Evolutionary conservation across 2,888 invertebrate genomes (phyloP).

Genomic region (Acleris emargana): DNA sequence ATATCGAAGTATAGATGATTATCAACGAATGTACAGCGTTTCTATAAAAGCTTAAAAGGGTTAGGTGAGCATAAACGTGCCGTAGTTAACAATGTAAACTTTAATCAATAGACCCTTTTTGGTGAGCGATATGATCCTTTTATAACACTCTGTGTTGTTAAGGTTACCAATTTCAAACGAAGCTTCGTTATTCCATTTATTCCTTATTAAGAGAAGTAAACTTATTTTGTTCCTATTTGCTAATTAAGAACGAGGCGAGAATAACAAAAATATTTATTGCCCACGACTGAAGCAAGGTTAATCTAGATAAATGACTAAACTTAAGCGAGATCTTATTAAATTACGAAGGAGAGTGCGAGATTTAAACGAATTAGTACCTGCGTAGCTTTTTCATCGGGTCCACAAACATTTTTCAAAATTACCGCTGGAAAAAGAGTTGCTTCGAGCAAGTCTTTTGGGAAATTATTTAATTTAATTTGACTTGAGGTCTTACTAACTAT

Average conservation of each 20-base stretch:
- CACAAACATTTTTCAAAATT: slow-evolving; percentile 13
- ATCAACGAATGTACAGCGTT: too few relatives aligned
- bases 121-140: too few relatives aligned
- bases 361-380: slow-evolving; percentile 24
- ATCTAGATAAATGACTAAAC: slow-evolving; percentile 33
- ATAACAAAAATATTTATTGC: slow-evolving; percentile 25
- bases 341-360: slow-evolving; percentile 26
- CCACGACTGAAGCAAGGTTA: slow-evolving; percentile 26
- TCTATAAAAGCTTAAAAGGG: too few relatives aligned
- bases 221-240: background rate
- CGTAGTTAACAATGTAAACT: too few relatives aligned
- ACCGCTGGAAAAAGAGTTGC: background rate
- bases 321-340: slow-evolving; percentile 29
- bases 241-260: slow-evolving; percentile 7
- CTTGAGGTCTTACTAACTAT: too few relatives aligned
- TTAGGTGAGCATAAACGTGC: too few relatives aligned
- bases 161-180: too few relatives aligned
- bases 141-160: too few relatives aligned
- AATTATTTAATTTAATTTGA: too few relatives aligned
- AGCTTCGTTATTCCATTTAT: too few relatives aligned
- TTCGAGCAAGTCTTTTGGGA: too few relatives aligned
- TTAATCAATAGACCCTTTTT: too few relatives aligned
- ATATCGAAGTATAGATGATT: background rate
- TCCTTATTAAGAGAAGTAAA: background rate
- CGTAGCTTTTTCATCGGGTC: slow-evolving; percentile 9